Base-by-base conservation (phyloP, 2,797 vertebrate genomes). In the Chiroxiphia lanceolata region DNA sequence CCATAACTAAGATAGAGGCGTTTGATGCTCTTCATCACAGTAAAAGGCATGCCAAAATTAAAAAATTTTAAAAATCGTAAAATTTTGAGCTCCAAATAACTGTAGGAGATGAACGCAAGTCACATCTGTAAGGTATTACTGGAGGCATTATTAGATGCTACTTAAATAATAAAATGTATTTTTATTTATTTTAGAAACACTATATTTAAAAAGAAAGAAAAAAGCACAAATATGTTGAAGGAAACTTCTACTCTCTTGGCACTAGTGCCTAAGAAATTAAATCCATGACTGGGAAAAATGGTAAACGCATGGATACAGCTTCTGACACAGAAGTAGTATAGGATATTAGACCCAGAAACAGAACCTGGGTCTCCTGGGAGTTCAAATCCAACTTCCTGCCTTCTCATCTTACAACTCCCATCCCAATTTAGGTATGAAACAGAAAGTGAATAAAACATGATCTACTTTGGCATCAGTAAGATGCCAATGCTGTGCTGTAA, bases 141-240 rank as follows among this genome's bases (percentile, higher is more conserved):
- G 8, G 31, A 48, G 27, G 15, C 4, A 40, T 56, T 72, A 70
- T n/a, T 42, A 90, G 40, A 63, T 47, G 31, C 33, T 63, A 75
- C 10, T 65, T 69, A 59, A 69, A 38, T 22, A 93, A 50, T 14
- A 40, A 7, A 13, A 42, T 2, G 5, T 6, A 12, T 40, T 59
- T 70, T 77, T 21, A 47, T 45, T 85, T 81, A 22, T 61, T 70
- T 86, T 16, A 63, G 34, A 87, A 95, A 59, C 12, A 7, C 2
- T 56, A 1, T 38, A 53, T 78, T n/a, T 11, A 10, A 42, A 79
- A 60, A 51, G 3, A 75, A 84, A 89, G 9, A 40, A 82, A 79
- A 78, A 54, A 2, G 0, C 3, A 18, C 8, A 7, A 60, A 36
- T 3, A 56, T 0, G 0, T 45, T 38, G 22, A 84, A 67, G 50